A percentile compares a stretch with the other conserved stretches of the same genome.
These are phyloP conservation scores for Pheucticus melanocephalus DNA, from an alignment of 2,113 vertebrate species.

Conservation along the genomic window DNA sequence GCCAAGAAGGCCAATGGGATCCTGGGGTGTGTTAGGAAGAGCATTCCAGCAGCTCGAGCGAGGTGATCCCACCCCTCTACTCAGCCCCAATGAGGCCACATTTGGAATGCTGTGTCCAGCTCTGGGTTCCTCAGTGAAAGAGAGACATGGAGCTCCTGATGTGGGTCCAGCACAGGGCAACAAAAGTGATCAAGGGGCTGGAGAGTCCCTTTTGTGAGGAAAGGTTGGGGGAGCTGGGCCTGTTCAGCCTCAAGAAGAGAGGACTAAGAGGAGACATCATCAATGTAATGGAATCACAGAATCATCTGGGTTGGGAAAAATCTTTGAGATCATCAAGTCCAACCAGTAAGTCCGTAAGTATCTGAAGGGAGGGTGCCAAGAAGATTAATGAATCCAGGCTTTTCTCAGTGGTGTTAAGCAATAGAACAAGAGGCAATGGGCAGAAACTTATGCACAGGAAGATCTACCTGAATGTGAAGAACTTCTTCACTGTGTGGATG, in stretches of 20 bases:
- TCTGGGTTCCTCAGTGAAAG: not conserved
- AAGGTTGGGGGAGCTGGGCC: not conserved
- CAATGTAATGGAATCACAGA: not conserved
- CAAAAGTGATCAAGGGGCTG: no score
- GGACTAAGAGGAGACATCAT: not conserved
- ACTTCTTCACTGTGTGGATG: not conserved
- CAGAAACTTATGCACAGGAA: not conserved
- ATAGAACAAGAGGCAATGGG: not conserved
- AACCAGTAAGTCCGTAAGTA: not conserved
- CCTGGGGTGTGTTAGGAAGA: not conserved
- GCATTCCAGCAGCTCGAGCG: fast-evolving
- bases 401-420: not conserved
- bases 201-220: not conserved
- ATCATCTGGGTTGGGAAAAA: not conserved
- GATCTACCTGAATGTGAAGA: not conserved
- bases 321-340: not conserved
- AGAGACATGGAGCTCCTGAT: not conserved
- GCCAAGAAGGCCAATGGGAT: fast-evolving
- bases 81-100: not conserved
- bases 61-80: not conserved
- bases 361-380: not conserved
- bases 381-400: not conserved
- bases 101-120: not conserved
- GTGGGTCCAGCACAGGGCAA: not conserved
- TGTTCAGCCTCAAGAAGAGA: fast-evolving